A percentile compares a stretch with the other conserved stretches of the same genome.
These are phyloP conservation scores for Macrocentrus cingulum DNA, from an alignment of 1,140 invertebrate species.

Conservation along the genomic window DNA sequence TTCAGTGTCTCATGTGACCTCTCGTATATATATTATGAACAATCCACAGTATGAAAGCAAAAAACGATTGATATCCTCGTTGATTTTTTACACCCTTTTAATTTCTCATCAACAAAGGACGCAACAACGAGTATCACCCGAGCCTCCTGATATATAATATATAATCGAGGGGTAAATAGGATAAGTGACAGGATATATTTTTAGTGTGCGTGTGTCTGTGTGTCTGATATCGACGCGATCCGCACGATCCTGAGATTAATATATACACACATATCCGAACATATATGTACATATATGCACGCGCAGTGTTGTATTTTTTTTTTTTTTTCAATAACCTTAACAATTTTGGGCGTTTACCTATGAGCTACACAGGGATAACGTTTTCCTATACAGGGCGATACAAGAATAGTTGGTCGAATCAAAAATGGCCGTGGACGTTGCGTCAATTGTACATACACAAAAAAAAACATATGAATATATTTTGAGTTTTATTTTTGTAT, in stretches of 20 bases:
- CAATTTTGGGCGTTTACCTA: too few relatives aligned
- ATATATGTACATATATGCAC: too few relatives aligned
- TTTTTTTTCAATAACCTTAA: too few relatives aligned
- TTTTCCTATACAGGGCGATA: constrained; percentile 18
- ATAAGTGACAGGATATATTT: constrained; percentile 1
- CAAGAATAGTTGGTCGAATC: constrained; percentile 24
- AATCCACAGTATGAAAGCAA: too few relatives aligned
- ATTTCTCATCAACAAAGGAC: too few relatives aligned
- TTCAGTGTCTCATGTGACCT: neutral
- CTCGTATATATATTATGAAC: too few relatives aligned
- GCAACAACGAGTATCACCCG: constrained; percentile 5
- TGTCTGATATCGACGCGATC: constrained; percentile 17
- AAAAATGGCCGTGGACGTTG: constrained; percentile 4
- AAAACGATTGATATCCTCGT: too few relatives aligned
- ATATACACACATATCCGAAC: too few relatives aligned
- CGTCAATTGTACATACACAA: neutral
- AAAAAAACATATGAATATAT: neutral
- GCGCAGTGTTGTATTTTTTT: too few relatives aligned
- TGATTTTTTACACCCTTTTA: too few relatives aligned
- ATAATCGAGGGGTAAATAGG: too few relatives aligned
- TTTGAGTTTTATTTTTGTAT: neutral
- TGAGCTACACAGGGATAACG: too few relatives aligned
- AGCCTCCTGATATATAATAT: neutral
- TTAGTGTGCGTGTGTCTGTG: constrained; percentile 7
- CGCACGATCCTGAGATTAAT: constrained; percentile 5